Evolutionary conservation across 2,888 invertebrate species (phyloP).

Genomic region (Acanthosoma haemorrhoidale): DNA sequence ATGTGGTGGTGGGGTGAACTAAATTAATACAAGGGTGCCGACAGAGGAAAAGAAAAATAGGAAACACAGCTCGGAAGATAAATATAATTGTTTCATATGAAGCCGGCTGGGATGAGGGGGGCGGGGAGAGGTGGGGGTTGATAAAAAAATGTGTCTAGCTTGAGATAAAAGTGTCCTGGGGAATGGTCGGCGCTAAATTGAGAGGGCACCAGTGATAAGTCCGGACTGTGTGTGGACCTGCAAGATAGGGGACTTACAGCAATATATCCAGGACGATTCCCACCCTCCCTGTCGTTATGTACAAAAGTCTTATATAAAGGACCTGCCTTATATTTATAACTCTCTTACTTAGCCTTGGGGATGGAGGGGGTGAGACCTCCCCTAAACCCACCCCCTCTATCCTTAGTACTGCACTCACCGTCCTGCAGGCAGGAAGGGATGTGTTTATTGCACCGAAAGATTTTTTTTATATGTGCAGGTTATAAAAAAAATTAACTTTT

Average conservation of each 20-base stretch:
- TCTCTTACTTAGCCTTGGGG: too few relatives aligned
- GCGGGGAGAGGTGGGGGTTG: background rate
- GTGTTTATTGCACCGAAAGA: too few relatives aligned
- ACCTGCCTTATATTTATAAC: conserved; percentile 4
- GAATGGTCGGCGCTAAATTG: background rate
- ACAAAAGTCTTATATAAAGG: conserved; percentile 24
- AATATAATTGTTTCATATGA: conserved; percentile 15
- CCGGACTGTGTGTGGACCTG: background rate
- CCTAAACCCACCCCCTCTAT: too few relatives aligned
- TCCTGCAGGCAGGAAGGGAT: too few relatives aligned
- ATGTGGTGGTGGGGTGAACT: background rate
- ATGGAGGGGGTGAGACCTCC: too few relatives aligned
- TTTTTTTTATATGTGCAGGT: too few relatives aligned
- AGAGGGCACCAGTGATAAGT: conserved; percentile 17
- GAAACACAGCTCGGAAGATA: conserved; percentile 5
- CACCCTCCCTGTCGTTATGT: conserved; percentile 14
- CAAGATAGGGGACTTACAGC: conserved; percentile 18
- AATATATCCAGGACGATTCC: conserved; percentile 30
- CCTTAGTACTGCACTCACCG: too few relatives aligned
- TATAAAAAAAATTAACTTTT: too few relatives aligned
- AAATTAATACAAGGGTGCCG: background rate
- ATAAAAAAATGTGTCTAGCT: background rate
- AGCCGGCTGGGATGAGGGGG: background rate
- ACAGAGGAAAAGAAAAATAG: background rate
- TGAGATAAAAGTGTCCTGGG: background rate